These are phyloP conservation scores for Sebastiscus tertius DNA, from an alignment of 2,797 vertebrate genomes.

Conservation along the genomic window DNA sequence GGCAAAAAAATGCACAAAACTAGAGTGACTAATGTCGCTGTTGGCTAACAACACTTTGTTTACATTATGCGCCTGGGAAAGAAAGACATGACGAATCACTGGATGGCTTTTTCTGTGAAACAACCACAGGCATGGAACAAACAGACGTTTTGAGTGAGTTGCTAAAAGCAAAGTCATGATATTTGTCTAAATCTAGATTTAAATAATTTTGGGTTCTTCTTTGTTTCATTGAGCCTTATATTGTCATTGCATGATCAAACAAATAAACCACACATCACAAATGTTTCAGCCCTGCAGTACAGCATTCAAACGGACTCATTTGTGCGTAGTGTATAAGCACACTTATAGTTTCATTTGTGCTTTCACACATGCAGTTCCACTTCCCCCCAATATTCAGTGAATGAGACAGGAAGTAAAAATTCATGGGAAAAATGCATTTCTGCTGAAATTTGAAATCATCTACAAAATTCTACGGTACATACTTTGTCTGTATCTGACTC, in stretches of 20 bases:
- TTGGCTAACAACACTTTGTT: not conserved
- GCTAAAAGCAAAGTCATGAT: not conserved
- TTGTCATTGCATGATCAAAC: not conserved
- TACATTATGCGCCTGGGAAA: not conserved
- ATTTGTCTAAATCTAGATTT: not conserved
- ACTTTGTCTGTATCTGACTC: slow-evolving; percentile 96
- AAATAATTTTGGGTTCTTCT: not conserved
- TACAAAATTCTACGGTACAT: not conserved
- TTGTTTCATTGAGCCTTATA: not conserved
- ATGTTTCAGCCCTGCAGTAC: not conserved
- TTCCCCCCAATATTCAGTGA: not conserved
- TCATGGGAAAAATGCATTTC: not conserved
- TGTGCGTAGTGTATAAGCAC: not conserved
- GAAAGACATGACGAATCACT: not conserved
- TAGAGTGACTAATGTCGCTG: not conserved
- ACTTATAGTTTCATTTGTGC: not conserved
- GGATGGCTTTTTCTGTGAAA: not conserved
- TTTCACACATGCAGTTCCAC: not conserved
- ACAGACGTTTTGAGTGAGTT: not conserved
- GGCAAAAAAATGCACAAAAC: not conserved
- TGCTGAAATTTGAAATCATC: not conserved
- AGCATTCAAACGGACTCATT: not conserved
- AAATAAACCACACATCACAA: not conserved
- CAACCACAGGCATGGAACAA: not conserved
- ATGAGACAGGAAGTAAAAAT: not conserved